Evolutionary conservation across 53 echinoderm and acorn worm genomes (phyloP).

Genomic region (Zoroaster sp.): DNA sequence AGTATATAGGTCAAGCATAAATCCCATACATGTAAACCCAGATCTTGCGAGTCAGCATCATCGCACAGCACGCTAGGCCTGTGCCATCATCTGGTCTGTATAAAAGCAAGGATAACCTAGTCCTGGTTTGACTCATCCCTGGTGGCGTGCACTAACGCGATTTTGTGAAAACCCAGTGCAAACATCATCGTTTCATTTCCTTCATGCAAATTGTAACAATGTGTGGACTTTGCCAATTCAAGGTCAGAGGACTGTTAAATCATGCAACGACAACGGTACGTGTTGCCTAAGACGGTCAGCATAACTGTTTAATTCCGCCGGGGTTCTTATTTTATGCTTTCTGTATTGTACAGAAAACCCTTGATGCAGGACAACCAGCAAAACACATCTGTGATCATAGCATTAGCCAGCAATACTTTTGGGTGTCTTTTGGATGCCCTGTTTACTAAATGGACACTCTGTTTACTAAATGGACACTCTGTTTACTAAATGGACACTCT

Average conservation of each 20-base stretch:
- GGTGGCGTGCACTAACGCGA: conserved; percentile 27
- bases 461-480: no score
- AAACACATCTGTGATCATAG: no score
- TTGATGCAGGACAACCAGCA: no score
- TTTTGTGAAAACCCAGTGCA: conserved; percentile 19
- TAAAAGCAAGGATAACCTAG: not conserved
- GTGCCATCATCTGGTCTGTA: conserved; percentile 25
- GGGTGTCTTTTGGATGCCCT: no score
- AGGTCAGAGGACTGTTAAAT: conserved; percentile 37
- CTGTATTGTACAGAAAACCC: no score
- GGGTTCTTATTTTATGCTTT: no score
- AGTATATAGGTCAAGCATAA: not conserved
- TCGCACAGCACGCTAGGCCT: not conserved
- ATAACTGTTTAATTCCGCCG: no score
- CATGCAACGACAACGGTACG: no score
- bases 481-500: no score
- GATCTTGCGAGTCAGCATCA: not conserved
- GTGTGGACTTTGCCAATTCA: conserved; percentile 3
- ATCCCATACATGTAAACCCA: not conserved
- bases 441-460: no score
- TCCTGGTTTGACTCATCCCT: conserved; percentile 27
- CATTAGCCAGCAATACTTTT: no score
- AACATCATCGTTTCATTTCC: conserved; percentile 43
- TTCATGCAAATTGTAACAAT: conserved; percentile 29
- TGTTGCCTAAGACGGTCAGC: no score